These are phyloP conservation scores for Myopa testacea DNA, from an alignment of 2,888 invertebrate species.

Conservation along the genomic window DNA sequence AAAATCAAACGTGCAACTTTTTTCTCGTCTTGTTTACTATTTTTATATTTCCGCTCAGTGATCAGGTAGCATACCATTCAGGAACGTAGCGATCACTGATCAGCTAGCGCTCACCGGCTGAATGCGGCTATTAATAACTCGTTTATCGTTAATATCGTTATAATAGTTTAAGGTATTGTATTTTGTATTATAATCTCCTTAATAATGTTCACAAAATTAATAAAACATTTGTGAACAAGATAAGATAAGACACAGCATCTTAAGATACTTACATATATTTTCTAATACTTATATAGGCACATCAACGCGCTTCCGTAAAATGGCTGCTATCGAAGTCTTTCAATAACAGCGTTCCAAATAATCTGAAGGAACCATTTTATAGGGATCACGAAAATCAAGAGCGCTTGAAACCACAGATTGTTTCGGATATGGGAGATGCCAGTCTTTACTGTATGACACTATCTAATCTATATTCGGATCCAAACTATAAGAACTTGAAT, in stretches of 20 bases:
- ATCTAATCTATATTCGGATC: conserved; percentile 95
- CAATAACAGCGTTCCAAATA: conserved; percentile 93
- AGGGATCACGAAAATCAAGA: conserved; percentile 95
- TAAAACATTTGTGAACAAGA: neutral
- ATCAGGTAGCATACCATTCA: too few species aligned
- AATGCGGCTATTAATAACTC: neutral
- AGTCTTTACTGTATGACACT: conserved; percentile 94
- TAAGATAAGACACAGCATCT: neutral
- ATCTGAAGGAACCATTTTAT: conserved; percentile 93
- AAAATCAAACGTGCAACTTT: too few species aligned
- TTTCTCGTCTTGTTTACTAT: too few species aligned
- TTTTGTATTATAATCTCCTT: neutral
- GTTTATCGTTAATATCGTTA: neutral
- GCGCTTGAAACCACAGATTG: conserved; percentile 91
- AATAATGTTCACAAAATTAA: neutral
- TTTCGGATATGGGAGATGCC: conserved; percentile 91
- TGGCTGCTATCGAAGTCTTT: conserved; percentile 97
- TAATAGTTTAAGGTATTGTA: neutral
- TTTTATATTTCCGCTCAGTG: too few species aligned
- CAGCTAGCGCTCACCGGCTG: too few species aligned
- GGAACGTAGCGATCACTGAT: too few species aligned
- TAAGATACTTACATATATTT: neutral
- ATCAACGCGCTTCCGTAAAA: conserved; percentile 94
- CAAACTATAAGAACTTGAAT: conserved; percentile 94
- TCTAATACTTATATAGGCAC: conserved; percentile 73